These are phyloP conservation scores for Alligator mississippiensis DNA, from an alignment of 2,113 vertebrate genomes.

Conservation along the genomic window DNA sequence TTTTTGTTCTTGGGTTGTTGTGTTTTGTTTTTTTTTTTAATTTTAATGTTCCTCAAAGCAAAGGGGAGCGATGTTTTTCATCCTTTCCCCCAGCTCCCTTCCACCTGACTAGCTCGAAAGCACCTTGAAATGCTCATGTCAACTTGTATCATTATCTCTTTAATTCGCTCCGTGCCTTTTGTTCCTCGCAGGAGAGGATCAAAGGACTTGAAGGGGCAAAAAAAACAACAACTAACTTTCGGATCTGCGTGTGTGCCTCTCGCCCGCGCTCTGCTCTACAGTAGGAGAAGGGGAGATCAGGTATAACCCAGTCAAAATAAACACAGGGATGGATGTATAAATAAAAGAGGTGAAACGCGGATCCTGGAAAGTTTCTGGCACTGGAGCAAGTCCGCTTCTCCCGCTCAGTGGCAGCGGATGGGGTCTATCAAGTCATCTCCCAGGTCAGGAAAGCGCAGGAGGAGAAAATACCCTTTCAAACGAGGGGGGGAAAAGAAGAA, in stretches of 20 bases:
- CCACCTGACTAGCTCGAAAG: conserved; percentile 71
- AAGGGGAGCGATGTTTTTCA: background rate
- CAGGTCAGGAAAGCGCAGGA: conserved; percentile 48
- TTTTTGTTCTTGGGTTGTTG: background rate
- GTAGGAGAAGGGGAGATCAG: conserved; percentile 65
- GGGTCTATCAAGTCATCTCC: conserved; percentile 61
- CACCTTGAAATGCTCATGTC: conserved; percentile 74
- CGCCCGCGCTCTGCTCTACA: conserved; percentile 55
- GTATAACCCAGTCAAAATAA: conserved; percentile 73
- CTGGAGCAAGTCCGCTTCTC: conserved; percentile 71
- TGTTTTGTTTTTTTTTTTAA: background rate
- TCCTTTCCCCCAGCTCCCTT: conserved; percentile 8
- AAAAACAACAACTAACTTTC: conserved; percentile 58
- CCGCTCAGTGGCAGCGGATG: conserved; percentile 67
- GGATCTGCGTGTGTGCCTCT: conserved; percentile 37
- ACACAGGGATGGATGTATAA: conserved; percentile 67
- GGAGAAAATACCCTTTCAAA: conserved; percentile 43
- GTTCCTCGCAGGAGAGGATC: conserved; percentile 74
- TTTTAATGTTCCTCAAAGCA: background rate
- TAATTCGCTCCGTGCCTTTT: conserved; percentile 77
- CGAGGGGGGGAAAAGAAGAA: conserved; percentile 4
- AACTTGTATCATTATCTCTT: conserved; percentile 73
- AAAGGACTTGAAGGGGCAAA: conserved; percentile 49
- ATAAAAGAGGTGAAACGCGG: conserved; percentile 69
- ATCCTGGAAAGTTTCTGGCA: conserved; percentile 67